A percentile compares a stretch with the other conserved stretches of the same genome.
Evolutionary conservation across 2,888 invertebrate species (phyloP).

Genomic region (Rapana venosa): DNA sequence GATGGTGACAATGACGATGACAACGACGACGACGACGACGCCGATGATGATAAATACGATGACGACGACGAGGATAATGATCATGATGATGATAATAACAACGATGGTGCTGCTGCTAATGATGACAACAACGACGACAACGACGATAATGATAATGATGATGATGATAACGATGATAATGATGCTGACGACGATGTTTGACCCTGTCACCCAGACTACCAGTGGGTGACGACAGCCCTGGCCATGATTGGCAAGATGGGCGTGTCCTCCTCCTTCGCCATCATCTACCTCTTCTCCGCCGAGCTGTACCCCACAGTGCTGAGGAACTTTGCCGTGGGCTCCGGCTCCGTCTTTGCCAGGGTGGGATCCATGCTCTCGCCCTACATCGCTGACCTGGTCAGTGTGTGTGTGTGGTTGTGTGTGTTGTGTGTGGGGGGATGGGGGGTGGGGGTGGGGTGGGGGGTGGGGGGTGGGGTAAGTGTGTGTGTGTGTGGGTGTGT

Average conservation of each 20-base stretch:
- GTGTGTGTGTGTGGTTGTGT: slow-evolving; percentile 4
- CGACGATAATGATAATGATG: not conserved
- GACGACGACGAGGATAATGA: not conserved
- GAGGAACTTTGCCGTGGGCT: slow-evolving; percentile 46
- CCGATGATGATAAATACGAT: not conserved
- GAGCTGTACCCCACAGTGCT: slow-evolving; percentile 48
- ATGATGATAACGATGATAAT: not conserved
- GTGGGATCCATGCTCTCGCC: slow-evolving; percentile 46
- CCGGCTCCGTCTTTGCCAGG: slow-evolving; percentile 43
- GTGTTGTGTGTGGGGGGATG: not conserved
- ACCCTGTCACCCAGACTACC: slow-evolving; percentile 29
- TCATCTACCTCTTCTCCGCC: slow-evolving; percentile 45
- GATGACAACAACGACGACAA: not conserved
- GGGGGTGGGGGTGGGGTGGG: too few species aligned
- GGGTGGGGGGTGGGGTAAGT: too few species aligned
- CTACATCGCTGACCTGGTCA: slow-evolving; percentile 49
- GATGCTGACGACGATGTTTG: not conserved
- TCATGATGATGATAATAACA: not conserved
- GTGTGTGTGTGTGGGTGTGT: too few species aligned
- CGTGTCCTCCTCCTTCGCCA: slow-evolving; percentile 40
- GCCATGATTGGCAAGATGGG: slow-evolving; percentile 43
- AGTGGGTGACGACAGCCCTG: slow-evolving; percentile 46
- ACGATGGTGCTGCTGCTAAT: not conserved
- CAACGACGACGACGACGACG: not conserved
- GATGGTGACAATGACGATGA: not conserved